These are phyloP conservation scores for Pollenia amentaria DNA, from an alignment of 2,888 invertebrate species.

Conservation along the genomic window DNA sequence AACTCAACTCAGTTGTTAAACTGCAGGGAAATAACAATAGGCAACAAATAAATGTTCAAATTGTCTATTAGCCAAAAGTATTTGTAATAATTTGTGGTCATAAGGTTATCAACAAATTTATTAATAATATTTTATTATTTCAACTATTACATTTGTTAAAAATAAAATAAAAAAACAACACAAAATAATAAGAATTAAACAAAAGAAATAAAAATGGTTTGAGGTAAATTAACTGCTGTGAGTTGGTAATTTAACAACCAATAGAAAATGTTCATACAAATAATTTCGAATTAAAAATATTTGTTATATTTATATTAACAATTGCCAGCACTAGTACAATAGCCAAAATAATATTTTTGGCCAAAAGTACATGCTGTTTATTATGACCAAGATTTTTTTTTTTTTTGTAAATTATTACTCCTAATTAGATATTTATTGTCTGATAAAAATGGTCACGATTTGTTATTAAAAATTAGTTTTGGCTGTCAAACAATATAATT, in stretches of 20 bases:
- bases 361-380: slow-evolving; percentile 17
- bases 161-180: background rate
- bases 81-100: slow-evolving; percentile 74
- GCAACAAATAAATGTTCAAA: slow-evolving; percentile 65
- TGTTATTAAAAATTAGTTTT: slow-evolving; percentile 64
- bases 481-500: slow-evolving; percentile 52
- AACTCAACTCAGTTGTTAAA: slow-evolving; percentile 8
- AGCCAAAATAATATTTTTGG: background rate
- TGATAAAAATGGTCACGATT: slow-evolving; percentile 71
- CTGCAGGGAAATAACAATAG: slow-evolving; percentile 34
- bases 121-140: slow-evolving; percentile 74
- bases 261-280: background rate
- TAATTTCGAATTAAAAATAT: slow-evolving; percentile 33
- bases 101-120: slow-evolving; percentile 74
- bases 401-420: slow-evolving; percentile 61
- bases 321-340: background rate
- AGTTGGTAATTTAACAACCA: slow-evolving; percentile 40
- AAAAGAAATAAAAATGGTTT: slow-evolving; percentile 8
- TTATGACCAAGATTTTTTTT: slow-evolving; percentile 51
- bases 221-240: slow-evolving; percentile 28
- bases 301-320: slow-evolving; percentile 21
- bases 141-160: slow-evolving; percentile 45
- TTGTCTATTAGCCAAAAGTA: slow-evolving; percentile 71
- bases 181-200: slow-evolving; percentile 22
- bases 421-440: slow-evolving; percentile 69